Conservation (phyloP, 2,888 invertebrate species). For the Sturmia bella region DNA sequence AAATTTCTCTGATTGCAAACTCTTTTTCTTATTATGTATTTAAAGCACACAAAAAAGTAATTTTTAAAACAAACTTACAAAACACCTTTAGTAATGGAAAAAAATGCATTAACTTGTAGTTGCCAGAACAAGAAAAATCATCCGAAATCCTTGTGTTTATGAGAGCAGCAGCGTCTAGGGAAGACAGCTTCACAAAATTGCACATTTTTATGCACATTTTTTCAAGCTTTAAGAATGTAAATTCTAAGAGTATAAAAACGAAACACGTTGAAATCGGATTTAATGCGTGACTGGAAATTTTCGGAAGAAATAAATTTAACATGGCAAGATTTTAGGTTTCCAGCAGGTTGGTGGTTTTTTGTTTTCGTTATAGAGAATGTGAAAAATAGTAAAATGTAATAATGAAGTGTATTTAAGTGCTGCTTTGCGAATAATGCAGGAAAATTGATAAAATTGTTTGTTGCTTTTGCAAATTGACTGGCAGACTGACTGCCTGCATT, state of each 20-base stretch:
- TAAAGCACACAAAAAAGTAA: slow-evolving; percentile 32
- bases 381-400: slow-evolving; percentile 56
- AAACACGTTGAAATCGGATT: slow-evolving; percentile 58
- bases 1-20: not conserved
- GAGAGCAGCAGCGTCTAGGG: too few relatives aligned
- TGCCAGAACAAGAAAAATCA: not conserved
- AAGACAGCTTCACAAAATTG: not conserved
- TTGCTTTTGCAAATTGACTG: not conserved
- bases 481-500: not conserved
- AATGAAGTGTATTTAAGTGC: slow-evolving; percentile 66
- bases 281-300: slow-evolving; percentile 67
- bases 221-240: slow-evolving; percentile 26
- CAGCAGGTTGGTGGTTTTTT: not conserved
- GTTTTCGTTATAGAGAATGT: slow-evolving; percentile 15
- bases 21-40: slow-evolving; percentile 32
- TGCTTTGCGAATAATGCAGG: slow-evolving; percentile 41
- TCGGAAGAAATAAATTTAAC: not conserved
- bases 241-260: slow-evolving; percentile 23
- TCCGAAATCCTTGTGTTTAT: too few relatives aligned
- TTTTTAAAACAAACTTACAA: slow-evolving; percentile 46
- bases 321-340: too few relatives aligned
- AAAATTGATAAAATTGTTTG: slow-evolving; percentile 53
- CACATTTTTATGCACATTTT: slow-evolving; percentile 24
- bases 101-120: not conserved
- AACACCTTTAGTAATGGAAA: not conserved